Percentiles rank a stretch among this genome's conserved stretches.
Conservation (phyloP, 2,888 invertebrate genomes). For the Drosophila neoperkinsi region DNA sequence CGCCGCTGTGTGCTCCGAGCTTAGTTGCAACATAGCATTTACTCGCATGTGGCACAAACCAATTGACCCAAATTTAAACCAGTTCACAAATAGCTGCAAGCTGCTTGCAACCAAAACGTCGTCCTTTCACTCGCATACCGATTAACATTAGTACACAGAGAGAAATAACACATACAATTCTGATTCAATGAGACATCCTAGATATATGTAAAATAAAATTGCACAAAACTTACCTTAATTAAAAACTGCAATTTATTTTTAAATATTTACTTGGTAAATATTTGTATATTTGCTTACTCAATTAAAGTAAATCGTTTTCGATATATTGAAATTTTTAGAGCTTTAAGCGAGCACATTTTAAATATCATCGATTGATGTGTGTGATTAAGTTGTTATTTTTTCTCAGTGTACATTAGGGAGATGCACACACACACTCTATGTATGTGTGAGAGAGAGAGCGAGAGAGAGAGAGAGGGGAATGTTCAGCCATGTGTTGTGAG, state of each 20-base stretch:
- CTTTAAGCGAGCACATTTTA: not conserved
- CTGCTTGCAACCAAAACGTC: conserved; percentile 56
- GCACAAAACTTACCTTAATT: not conserved
- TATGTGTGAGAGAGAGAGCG: too few species aligned
- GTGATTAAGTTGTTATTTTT: not conserved
- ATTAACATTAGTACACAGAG: conserved; percentile 2
- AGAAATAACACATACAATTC: not conserved
- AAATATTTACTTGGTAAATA: too few species aligned
- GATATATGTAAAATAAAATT: not conserved
- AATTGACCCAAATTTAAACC: conserved; percentile 80
- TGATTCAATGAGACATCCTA: not conserved
- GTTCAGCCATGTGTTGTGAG: conserved; percentile 2
- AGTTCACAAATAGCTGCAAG: conserved; percentile 74
- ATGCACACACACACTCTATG: not conserved
- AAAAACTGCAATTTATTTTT: not conserved
- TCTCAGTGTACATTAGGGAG: not conserved
- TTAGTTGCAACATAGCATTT: conserved; percentile 26
- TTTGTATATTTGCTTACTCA: too few species aligned
- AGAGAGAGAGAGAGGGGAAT: not conserved
- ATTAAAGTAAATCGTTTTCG: not conserved
- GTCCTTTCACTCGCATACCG: not conserved
- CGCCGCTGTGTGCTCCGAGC: conserved; percentile 31
- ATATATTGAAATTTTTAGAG: not conserved
- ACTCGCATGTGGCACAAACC: conserved; percentile 68
- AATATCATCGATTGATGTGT: not conserved